phyloP scores from a whole-genome alignment of 2,797 vertebrate genomes.

The Chromis chromis region DNA sequence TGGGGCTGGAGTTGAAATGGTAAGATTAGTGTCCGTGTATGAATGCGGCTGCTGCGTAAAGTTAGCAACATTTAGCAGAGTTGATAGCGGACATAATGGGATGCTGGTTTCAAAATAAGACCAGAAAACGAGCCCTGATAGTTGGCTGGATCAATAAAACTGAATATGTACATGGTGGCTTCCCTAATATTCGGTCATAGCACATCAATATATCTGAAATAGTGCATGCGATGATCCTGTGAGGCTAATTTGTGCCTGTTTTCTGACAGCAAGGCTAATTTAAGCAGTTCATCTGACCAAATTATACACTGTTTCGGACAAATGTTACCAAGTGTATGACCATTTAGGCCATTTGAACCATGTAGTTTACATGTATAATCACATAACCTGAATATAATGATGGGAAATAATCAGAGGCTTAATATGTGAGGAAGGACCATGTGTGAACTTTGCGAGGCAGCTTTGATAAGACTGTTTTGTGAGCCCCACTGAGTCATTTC shows the following conservation, averaged over 20 bases:
- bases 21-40: conserved; percentile 2
- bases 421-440: too few species aligned
- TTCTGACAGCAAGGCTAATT: too few species aligned
- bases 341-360: too few species aligned
- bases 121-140: not conserved
- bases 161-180: not conserved
- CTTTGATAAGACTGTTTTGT: too few species aligned
- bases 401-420: too few species aligned
- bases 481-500: too few species aligned
- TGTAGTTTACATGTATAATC: too few species aligned
- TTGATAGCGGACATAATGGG: conserved; percentile 39
- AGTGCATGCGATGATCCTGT: not conserved
- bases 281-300: too few species aligned
- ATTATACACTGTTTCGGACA: too few species aligned
- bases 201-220: not conserved
- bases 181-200: not conserved
- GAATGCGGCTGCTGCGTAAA: conserved; percentile 29
- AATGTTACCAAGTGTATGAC: too few species aligned
- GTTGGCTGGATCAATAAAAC: not conserved
- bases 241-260: not conserved
- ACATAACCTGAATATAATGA: too few species aligned
- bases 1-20: not conserved
- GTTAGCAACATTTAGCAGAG: not conserved
- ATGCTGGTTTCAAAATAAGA: conserved; percentile 61
- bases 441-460: too few species aligned